phyloP scores from a whole-genome alignment of 2,797 vertebrate genomes.

The Argya squamiceps region DNA sequence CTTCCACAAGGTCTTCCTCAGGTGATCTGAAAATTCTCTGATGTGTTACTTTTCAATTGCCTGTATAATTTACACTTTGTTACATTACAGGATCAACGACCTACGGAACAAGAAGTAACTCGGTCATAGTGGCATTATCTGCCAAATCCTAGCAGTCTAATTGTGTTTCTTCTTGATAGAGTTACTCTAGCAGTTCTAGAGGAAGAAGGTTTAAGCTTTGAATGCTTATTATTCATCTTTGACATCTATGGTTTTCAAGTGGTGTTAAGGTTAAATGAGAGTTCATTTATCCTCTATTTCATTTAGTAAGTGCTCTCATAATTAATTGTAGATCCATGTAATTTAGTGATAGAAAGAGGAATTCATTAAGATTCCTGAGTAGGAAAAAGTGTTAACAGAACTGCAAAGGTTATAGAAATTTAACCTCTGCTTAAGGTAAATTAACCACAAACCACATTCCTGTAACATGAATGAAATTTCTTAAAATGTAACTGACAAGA shows the following conservation, averaged over 20 bases:
- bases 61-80: not conserved
- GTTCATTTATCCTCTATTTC: slow-evolving; percentile 52
- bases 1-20: not conserved
- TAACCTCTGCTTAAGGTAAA: not conserved
- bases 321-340: slow-evolving; percentile 62
- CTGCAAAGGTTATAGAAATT: slow-evolving; percentile 47
- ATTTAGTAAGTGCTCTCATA: slow-evolving; percentile 48
- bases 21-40: not conserved
- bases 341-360: slow-evolving; percentile 58
- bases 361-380: slow-evolving; percentile 59
- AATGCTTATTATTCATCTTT: not conserved
- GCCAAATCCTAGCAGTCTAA: not conserved
- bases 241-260: slow-evolving; percentile 16
- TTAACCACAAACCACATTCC: not conserved
- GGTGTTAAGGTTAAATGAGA: slow-evolving; percentile 41
- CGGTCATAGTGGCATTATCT: not conserved
- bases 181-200: not conserved
- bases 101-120: not conserved
- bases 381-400: slow-evolving; percentile 23
- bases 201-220: not conserved
- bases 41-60: not conserved
- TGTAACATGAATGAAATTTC: not conserved
- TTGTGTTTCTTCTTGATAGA: not conserved
- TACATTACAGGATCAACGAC: not conserved
- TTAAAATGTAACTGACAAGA: not conserved